Conservation (phyloP, 2,797 vertebrate species). For the Astyanax mexicanus region DNA sequence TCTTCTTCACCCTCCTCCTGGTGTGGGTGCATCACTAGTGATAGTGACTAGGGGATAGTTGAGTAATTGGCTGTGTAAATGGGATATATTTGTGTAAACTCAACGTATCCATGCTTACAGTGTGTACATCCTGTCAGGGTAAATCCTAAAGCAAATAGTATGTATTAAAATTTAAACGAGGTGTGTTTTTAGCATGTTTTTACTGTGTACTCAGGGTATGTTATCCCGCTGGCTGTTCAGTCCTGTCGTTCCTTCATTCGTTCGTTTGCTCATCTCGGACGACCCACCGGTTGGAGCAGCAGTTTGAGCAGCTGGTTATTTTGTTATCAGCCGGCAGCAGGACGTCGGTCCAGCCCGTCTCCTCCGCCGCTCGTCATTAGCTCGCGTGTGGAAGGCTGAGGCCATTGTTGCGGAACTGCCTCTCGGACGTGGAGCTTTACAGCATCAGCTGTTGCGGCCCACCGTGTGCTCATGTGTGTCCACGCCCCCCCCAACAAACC, state of each 20-base stretch:
- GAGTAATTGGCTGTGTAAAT: no score
- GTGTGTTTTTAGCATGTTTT: neutral
- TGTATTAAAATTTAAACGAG: no score
- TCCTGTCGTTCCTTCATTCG: conserved; percentile 31
- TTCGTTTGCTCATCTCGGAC: conserved; percentile 17
- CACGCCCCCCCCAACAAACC: neutral
- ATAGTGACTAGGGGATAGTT: no score
- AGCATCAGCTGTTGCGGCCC: conserved; percentile 41
- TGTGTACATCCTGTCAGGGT: no score
- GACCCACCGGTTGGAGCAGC: conserved; percentile 29
- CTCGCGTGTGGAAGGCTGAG: conserved; percentile 14
- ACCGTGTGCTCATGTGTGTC: neutral
- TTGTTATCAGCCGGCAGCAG: conserved; percentile 57
- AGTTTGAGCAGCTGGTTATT: conserved; percentile 53
- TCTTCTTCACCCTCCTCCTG: no score
- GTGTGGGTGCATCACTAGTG: no score
- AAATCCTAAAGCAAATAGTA: no score
- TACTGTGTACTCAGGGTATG: no score
- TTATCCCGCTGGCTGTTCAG: conserved; percentile 5
- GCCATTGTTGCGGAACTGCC: conserved; percentile 45
- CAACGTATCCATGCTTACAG: no score
- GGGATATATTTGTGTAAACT: no score
- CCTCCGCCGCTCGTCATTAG: conserved; percentile 49
- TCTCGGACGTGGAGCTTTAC: conserved; percentile 39
- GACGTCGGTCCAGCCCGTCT: conserved; percentile 34